Conservation (phyloP, 2,113 vertebrate species). For the Seriola dumerili region DNA sequence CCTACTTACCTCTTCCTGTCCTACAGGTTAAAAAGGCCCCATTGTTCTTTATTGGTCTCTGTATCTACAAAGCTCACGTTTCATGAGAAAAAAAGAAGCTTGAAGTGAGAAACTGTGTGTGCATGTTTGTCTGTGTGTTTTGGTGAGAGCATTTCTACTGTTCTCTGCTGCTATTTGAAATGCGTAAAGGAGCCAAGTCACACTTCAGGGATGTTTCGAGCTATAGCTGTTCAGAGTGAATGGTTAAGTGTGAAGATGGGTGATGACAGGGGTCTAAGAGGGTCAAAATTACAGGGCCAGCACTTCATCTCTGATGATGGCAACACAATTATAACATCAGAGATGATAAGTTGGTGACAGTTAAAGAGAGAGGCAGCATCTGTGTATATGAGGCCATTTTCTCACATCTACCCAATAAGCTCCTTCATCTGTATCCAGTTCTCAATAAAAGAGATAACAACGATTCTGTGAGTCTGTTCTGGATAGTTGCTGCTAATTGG, state of each 20-base stretch:
- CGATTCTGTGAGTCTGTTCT: not conserved
- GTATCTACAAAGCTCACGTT: slow-evolving; percentile 16
- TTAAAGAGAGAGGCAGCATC: no score
- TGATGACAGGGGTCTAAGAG: not conserved
- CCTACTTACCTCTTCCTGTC: slow-evolving; percentile 49
- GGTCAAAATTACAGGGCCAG: not conserved
- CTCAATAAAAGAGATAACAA: not conserved
- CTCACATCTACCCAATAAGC: no score
- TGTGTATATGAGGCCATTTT: not conserved
- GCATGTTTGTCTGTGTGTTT: slow-evolving; percentile 18
- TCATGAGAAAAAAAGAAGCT: slow-evolving; percentile 2
- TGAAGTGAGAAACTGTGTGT: not conserved
- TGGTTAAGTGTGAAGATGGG: not conserved
- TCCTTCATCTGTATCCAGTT: not conserved
- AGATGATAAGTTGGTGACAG: not conserved
- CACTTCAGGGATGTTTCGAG: not conserved
- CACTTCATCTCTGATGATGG: no score
- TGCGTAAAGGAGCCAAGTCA: not conserved
- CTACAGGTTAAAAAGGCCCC: slow-evolving; percentile 38
- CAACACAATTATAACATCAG: no score
- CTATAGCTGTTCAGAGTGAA: no score
- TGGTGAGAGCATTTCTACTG: not conserved
- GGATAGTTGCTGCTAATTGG: not conserved
- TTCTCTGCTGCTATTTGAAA: slow-evolving; percentile 54
- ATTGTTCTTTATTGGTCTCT: slow-evolving; percentile 50